Evolutionary conservation across 2,888 invertebrate species (phyloP).

Genomic region (Tenodera sinensis): DNA sequence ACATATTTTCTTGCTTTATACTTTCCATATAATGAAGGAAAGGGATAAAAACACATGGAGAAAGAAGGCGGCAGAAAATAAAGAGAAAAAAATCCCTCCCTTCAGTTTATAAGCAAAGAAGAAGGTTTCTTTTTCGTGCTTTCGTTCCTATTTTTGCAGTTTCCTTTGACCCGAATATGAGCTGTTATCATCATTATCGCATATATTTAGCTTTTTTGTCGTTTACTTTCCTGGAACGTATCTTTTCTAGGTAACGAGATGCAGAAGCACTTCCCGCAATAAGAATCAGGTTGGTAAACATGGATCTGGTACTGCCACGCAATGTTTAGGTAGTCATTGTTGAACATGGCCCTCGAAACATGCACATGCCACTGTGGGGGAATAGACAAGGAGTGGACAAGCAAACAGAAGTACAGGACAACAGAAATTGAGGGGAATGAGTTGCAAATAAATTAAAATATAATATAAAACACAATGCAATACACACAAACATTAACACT

Average conservation of each 20-base stretch:
- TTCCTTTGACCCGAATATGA: not conserved
- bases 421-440: too few species aligned
- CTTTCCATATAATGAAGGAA: not conserved
- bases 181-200: not conserved
- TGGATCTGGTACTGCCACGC: not conserved
- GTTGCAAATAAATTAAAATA: too few species aligned
- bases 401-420: too few species aligned
- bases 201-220: not conserved
- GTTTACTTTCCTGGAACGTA: not conserved
- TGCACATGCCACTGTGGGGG: too few species aligned
- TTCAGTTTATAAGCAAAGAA: not conserved
- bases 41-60: not conserved
- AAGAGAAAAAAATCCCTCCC: not conserved
- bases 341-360: too few species aligned
- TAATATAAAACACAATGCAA: too few species aligned
- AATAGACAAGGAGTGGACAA: too few species aligned
- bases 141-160: not conserved
- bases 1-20: not conserved
- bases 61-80: not conserved
- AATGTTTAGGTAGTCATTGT: too few species aligned
- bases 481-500: too few species aligned
- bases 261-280: not conserved
- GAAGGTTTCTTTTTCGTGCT: not conserved
- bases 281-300: not conserved
- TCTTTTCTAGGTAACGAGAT: not conserved